Percentiles rank a stretch among this genome's conserved stretches.
Conservation (phyloP, 2,797 vertebrate species). For the Scomberomorus guttatus region DNA sequence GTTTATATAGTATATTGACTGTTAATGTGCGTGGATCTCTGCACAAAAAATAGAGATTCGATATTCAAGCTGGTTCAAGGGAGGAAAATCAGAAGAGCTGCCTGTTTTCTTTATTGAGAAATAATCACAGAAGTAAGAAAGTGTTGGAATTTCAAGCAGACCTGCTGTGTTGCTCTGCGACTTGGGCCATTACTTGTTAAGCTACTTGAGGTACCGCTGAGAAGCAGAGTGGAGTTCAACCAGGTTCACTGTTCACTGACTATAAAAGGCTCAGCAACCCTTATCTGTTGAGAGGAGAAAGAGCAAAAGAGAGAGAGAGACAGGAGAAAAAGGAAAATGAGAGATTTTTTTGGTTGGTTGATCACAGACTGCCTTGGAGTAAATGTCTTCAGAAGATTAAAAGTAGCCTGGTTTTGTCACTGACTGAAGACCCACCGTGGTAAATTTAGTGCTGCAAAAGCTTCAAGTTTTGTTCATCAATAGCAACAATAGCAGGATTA, state of each 20-base stretch:
- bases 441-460: slow-evolving; percentile 56
- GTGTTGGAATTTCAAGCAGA: slow-evolving; percentile 42
- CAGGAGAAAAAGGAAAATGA: slow-evolving; percentile 39
- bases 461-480: slow-evolving; percentile 46
- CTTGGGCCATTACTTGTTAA: slow-evolving; percentile 40
- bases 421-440: slow-evolving; percentile 44
- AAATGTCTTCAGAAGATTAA: slow-evolving; percentile 64
- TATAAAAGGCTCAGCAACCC: slow-evolving; percentile 57
- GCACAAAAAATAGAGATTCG: slow-evolving; percentile 16
- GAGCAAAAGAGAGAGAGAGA: slow-evolving; percentile 14
- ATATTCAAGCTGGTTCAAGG: slow-evolving; percentile 11
- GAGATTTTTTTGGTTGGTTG: slow-evolving; percentile 62
- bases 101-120: slow-evolving; percentile 15
- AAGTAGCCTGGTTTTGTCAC: slow-evolving; percentile 54
- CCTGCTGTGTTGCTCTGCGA: slow-evolving; percentile 17
- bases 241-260: slow-evolving; percentile 62
- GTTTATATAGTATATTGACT: slow-evolving; percentile 21
- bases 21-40: slow-evolving; percentile 17
- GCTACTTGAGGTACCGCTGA: slow-evolving; percentile 45
- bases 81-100: slow-evolving; percentile 8
- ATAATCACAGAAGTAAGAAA: slow-evolving; percentile 3
- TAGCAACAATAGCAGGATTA: slow-evolving; percentile 16
- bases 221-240: slow-evolving; percentile 59
- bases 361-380: slow-evolving; percentile 66
- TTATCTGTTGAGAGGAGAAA: slow-evolving; percentile 42